Conservation (phyloP, 2,888 invertebrate species). For the Isoperla grammatica region DNA sequence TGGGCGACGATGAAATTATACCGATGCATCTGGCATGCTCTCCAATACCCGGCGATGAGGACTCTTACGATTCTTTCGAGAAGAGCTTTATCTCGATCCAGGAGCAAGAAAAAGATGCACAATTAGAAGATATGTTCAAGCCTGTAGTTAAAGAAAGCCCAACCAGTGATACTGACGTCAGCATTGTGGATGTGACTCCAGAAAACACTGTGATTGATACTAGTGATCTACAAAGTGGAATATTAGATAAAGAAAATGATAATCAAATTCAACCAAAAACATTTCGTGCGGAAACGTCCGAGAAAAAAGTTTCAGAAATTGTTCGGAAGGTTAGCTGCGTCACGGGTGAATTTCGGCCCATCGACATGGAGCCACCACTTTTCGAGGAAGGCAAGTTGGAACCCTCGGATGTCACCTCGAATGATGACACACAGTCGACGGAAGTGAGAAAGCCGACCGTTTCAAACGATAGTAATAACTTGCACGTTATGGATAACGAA, state of each 20-base stretch:
- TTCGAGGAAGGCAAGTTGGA: too few relatives aligned
- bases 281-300: constrained; percentile 50
- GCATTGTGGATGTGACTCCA: too few relatives aligned
- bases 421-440: too few relatives aligned
- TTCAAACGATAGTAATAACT: too few relatives aligned
- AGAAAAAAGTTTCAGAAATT: constrained; percentile 49
- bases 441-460: too few relatives aligned
- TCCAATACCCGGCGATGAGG: constrained; percentile 71
- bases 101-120: constrained; percentile 22
- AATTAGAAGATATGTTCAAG: background rate
- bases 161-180: too few relatives aligned
- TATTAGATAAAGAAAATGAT: background rate
- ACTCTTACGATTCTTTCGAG: background rate
- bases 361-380: constrained; percentile 34
- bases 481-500: background rate
- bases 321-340: constrained; percentile 56
- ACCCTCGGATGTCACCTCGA: too few relatives aligned
- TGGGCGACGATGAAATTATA: constrained; percentile 56
- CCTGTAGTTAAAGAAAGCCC: background rate
- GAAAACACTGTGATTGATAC: too few relatives aligned
- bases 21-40: constrained; percentile 92
- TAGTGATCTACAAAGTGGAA: background rate
- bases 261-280: constrained; percentile 42
- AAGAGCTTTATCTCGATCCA: constrained; percentile 38
- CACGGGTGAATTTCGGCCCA: constrained; percentile 58